phyloP scores from a whole-genome alignment of 2,888 invertebrate genomes.

The Dyspetes luteomarginatus region DNA sequence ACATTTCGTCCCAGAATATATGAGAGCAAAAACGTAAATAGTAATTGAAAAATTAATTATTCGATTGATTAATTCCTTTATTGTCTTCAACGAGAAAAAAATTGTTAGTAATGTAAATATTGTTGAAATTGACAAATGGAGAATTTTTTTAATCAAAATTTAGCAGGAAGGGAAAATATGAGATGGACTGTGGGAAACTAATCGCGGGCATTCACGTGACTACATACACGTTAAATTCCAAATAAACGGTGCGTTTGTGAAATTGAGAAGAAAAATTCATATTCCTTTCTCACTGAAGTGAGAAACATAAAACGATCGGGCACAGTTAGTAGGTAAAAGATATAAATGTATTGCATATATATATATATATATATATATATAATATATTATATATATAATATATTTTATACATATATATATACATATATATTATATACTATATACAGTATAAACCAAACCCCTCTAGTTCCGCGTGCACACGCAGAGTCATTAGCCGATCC shows the following conservation, averaged over 20 bases:
- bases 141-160: background rate
- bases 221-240: background rate
- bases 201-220: background rate
- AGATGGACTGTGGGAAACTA: background rate
- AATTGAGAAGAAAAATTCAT: background rate
- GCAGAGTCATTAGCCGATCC: constrained; percentile 65
- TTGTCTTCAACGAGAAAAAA: too few relatives aligned
- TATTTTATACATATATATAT: background rate
- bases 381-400: background rate
- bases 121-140: too few relatives aligned
- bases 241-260: constrained; percentile 1
- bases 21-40: too few relatives aligned
- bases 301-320: constrained; percentile 19
- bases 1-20: too few relatives aligned
- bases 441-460: constrained; percentile 30
- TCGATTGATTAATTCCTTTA: too few relatives aligned
- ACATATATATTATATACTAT: background rate
- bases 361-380: background rate
- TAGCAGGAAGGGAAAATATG: background rate
- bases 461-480: constrained; percentile 61
- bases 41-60: too few relatives aligned
- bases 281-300: background rate
- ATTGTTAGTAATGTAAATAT: too few relatives aligned
- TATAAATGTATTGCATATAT: background rate
- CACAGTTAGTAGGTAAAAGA: background rate